Percentiles rank a stretch among this genome's conserved stretches.
Conservation (phyloP, 37 sponge, comb jelly and placozoan genomes). For the Dysidea cf. avara region DNA sequence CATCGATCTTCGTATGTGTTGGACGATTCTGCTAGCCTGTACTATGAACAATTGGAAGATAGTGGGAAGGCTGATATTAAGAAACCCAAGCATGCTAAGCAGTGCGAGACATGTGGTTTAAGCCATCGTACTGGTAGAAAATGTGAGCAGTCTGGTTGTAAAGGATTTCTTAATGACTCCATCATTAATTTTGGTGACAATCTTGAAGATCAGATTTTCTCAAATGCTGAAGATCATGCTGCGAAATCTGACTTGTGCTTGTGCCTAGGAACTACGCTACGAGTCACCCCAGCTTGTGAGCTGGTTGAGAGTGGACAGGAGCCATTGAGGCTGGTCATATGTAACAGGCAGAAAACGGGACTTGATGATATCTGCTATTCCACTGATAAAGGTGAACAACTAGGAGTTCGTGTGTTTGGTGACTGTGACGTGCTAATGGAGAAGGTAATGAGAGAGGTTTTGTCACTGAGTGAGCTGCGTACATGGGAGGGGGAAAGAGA, state of each 20-base stretch:
- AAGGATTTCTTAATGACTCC: constrained; percentile 60
- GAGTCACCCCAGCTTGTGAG: constrained; percentile 73
- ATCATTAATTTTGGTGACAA: constrained; percentile 84
- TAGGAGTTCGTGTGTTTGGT: constrained; percentile 58
- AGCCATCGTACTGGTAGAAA: constrained; percentile 67
- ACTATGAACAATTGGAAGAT: constrained; percentile 70
- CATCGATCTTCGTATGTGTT: constrained; percentile 60
- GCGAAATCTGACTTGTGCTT: constrained; percentile 48
- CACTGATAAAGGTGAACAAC: constrained; percentile 5
- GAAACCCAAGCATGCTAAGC: constrained; percentile 50
- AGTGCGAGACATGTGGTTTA: constrained; percentile 58
- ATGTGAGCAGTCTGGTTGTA: constrained; percentile 51
- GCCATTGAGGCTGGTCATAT: constrained; percentile 52
- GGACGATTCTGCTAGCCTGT: constrained; percentile 72
- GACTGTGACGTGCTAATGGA: constrained; percentile 53
- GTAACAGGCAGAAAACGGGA: constrained; percentile 70
- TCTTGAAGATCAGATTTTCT: constrained; percentile 49
- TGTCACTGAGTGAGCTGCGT: constrained; percentile 23
- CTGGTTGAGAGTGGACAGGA: constrained; percentile 48
- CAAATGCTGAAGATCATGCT: constrained; percentile 42
- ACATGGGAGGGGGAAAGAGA: constrained; percentile 38
- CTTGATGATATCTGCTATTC: constrained; percentile 52
- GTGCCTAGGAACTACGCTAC: constrained; percentile 73
- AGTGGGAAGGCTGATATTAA: constrained; percentile 35
- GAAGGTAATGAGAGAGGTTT: constrained; percentile 44